These are phyloP conservation scores for Myioborus miniatus DNA, from an alignment of 2,797 vertebrate species.

Conservation along the genomic window DNA sequence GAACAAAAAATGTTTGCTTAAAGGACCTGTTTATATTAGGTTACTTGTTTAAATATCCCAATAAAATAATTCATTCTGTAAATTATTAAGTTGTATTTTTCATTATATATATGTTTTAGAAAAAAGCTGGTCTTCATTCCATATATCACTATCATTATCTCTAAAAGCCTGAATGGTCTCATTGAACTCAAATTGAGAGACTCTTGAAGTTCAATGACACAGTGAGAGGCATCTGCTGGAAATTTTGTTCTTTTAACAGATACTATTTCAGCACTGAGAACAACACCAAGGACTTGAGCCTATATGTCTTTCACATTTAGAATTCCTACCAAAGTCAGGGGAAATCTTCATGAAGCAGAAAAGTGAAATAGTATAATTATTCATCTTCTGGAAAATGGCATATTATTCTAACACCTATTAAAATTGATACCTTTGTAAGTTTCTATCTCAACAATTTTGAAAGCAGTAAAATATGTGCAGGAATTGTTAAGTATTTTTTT, in stretches of 20 bases:
- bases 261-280: neutral
- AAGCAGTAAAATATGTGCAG: constrained; percentile 29
- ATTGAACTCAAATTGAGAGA: neutral
- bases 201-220: neutral
- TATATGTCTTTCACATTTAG: neutral
- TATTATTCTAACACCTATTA: constrained; percentile 28
- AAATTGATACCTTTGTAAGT: neutral
- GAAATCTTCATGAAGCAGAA: constrained; percentile 36
- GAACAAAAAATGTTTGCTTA: neutral
- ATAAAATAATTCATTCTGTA: neutral
- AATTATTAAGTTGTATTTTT: neutral
- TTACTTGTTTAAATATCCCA: neutral
- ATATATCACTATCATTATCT: neutral
- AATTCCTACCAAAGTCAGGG: constrained; percentile 4
- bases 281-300: neutral
- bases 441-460: constrained; percentile 41
- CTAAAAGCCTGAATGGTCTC: neutral
- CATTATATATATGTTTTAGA: neutral
- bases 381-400: neutral
- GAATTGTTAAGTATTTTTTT: neutral
- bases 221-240: neutral
- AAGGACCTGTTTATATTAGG: neutral
- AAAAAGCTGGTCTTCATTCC: neutral
- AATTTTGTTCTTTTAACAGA: neutral
- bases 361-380: constrained; percentile 24